Conservation (phyloP, 2,113 vertebrate genomes). For the Tetrao urogallus region DNA sequence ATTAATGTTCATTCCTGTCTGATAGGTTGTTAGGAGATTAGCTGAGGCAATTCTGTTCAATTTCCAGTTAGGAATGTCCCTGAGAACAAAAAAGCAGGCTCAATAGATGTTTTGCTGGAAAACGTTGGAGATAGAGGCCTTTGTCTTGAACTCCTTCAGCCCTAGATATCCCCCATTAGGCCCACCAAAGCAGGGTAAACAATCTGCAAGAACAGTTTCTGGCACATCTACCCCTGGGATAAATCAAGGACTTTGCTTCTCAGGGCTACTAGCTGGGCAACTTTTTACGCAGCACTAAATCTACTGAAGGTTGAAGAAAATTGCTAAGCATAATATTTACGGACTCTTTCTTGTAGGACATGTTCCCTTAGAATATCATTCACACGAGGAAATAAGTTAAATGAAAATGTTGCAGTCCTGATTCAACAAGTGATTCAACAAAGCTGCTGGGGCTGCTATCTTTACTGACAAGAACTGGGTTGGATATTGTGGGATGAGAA, state of each 20-base stretch:
- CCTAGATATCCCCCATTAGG: not conserved
- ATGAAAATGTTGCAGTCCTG: not conserved
- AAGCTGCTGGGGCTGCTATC: not conserved
- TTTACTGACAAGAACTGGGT: not conserved
- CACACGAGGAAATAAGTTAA: not conserved
- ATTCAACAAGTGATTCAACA: not conserved
- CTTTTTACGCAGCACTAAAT: slow-evolving; percentile 12
- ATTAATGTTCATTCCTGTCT: not conserved
- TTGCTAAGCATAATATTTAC: slow-evolving; percentile 11
- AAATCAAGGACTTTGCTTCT: slow-evolving; percentile 27
- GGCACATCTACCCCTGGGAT: not conserved
- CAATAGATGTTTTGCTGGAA: not conserved
- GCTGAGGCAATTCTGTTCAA: not conserved
- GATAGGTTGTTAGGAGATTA: not conserved
- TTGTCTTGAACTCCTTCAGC: not conserved
- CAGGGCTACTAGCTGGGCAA: not conserved
- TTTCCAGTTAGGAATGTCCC: not conserved
- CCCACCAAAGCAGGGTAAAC: not conserved
- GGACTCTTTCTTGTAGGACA: not conserved
- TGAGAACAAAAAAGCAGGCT: not conserved
- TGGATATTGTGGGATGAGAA: not conserved
- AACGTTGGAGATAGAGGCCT: not conserved
- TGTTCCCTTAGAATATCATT: not conserved
- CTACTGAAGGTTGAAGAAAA: slow-evolving; percentile 24
- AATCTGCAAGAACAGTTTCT: not conserved